Evolutionary conservation across 2,888 invertebrate genomes (phyloP).

Genomic region (Schizaphis graminum): DNA sequence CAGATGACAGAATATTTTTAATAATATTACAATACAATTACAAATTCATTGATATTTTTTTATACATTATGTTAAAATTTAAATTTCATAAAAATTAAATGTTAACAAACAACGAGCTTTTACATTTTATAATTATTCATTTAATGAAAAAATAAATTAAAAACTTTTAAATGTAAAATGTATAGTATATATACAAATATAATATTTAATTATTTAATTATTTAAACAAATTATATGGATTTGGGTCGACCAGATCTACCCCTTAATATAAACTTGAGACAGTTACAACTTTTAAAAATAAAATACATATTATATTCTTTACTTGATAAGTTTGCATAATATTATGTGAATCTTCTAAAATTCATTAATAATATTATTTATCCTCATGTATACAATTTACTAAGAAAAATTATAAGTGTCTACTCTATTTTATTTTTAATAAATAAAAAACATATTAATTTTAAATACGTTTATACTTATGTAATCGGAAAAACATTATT

Average conservation of each 20-base stretch:
- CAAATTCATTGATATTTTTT: background rate
- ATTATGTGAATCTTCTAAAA: too few species aligned
- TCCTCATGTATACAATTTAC: background rate
- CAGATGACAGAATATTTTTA: background rate
- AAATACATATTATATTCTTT: slow-evolving; percentile 5
- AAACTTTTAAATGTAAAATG: slow-evolving; percentile 8
- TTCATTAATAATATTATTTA: background rate
- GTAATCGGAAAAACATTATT: background rate
- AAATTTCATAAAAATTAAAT: slow-evolving; percentile 7
- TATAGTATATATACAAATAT: background rate
- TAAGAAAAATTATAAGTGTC: background rate
- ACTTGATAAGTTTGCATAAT: background rate
- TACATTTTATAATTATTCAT: background rate
- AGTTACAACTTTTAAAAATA: background rate
- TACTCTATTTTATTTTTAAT: background rate
- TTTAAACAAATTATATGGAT: slow-evolving; percentile 44
- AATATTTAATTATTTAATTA: slow-evolving; percentile 22
- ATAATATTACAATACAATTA: background rate
- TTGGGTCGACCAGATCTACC: slow-evolving; percentile 4
- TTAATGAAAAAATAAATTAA: slow-evolving; percentile 2
- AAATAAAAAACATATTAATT: background rate
- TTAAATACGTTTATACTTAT: background rate
- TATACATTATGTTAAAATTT: background rate
- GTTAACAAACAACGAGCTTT: background rate
- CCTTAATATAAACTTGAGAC: slow-evolving; percentile 39